Conservation (phyloP, 2,113 vertebrate species). For the Mormoops blainvillei region DNA sequence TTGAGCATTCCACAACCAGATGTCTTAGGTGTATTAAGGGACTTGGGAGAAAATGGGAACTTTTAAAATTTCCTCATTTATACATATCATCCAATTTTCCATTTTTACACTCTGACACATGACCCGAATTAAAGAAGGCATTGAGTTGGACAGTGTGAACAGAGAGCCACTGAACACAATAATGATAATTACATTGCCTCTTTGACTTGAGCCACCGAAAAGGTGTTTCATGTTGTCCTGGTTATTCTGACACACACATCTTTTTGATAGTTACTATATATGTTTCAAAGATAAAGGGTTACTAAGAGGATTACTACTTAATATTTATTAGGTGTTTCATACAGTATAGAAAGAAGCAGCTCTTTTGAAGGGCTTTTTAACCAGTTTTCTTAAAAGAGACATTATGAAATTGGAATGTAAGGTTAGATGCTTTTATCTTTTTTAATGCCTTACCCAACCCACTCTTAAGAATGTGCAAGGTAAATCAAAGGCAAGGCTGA, state of each 20-base stretch:
- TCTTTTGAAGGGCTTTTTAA: not conserved
- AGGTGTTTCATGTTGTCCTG: not conserved
- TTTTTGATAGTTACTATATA: not conserved
- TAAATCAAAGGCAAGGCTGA: not conserved
- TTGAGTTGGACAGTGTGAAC: not conserved
- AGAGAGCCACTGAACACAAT: not conserved
- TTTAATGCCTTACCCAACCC: not conserved
- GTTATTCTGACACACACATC: not conserved
- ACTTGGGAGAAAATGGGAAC: not conserved
- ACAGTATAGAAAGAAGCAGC: not conserved
- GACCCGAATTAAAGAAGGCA: not conserved
- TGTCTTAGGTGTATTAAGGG: not conserved
- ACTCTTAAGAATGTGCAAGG: not conserved
- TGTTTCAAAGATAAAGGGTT: not conserved
- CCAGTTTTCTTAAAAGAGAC: conserved; percentile 14
- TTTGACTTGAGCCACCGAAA: not conserved
- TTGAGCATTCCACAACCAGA: not conserved
- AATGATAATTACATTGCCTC: not conserved
- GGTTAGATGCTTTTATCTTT: not conserved
- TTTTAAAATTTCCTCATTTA: not conserved
- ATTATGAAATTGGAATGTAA: not conserved
- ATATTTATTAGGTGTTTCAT: not conserved
- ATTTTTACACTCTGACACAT: not conserved
- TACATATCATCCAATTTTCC: not conserved
- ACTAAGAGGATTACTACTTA: not conserved